Evolutionary conservation across 2,113 vertebrate genomes (phyloP).

Genomic region (Fulica atra): DNA sequence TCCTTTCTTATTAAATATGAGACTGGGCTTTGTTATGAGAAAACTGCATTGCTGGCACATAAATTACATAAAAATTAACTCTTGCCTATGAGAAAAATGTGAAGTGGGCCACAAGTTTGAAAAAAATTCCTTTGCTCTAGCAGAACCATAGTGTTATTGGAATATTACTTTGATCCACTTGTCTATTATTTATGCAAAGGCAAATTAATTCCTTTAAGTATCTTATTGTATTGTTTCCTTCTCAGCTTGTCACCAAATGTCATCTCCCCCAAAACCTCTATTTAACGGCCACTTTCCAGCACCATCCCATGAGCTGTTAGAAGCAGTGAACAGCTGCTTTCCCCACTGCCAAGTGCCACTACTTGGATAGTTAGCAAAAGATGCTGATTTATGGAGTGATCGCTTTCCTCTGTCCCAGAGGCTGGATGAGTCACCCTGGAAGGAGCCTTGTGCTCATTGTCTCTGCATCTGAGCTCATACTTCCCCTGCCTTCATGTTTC

Average conservation of each 20-base stretch:
- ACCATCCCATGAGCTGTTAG: neutral
- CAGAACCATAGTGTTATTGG: neutral
- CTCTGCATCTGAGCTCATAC: constrained; percentile 52
- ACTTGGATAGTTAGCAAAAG: constrained; percentile 16
- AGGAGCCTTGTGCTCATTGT: constrained; percentile 52
- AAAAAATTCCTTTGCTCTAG: neutral
- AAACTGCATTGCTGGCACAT: neutral
- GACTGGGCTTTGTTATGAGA: neutral
- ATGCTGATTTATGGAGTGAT: constrained; percentile 38
- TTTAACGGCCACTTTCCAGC: neutral
- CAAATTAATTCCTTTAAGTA: neutral
- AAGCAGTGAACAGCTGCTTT: constrained; percentile 20
- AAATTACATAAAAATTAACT: neutral
- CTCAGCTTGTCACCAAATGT: neutral
- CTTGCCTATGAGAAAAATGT: neutral
- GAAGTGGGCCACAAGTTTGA: neutral
- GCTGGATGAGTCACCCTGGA: constrained; percentile 56
- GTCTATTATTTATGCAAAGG: neutral
- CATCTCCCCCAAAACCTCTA: neutral
- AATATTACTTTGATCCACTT: neutral
- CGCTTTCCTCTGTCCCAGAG: constrained; percentile 36
- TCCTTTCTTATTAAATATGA: neutral
- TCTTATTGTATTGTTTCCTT: neutral
- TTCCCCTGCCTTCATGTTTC: constrained; percentile 59
- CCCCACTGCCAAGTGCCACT: constrained; percentile 8